These are phyloP conservation scores for Drosophila vallismaia DNA, from an alignment of 2,888 invertebrate genomes.

Conservation along the genomic window DNA sequence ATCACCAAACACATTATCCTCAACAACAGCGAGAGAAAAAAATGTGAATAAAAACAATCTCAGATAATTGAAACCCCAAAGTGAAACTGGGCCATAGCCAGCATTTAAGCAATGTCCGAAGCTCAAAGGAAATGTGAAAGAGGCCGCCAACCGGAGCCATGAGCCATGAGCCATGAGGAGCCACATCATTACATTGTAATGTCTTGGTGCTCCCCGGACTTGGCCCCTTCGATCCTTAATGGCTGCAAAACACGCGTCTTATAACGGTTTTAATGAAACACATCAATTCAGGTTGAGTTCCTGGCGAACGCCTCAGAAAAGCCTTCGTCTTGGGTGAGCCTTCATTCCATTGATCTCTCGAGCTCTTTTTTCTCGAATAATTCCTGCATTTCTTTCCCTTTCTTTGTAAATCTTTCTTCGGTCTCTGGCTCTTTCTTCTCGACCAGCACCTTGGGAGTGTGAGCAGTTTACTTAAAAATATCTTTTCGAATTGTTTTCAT, in stretches of 20 bases:
- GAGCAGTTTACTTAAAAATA: slow-evolving; percentile 57
- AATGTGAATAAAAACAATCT: slow-evolving; percentile 20
- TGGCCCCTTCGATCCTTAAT: slow-evolving; percentile 55
- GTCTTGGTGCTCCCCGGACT: slow-evolving; percentile 8
- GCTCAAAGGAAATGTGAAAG: slow-evolving; percentile 37
- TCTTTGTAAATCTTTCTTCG: slow-evolving; percentile 2
- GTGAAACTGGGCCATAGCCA: slow-evolving; percentile 35
- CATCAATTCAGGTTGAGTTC: slow-evolving; percentile 70
- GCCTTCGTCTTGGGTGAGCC: slow-evolving; percentile 60
- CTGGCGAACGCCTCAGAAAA: slow-evolving; percentile 31
- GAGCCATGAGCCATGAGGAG: slow-evolving; percentile 11
- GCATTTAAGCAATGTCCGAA: slow-evolving; percentile 39
- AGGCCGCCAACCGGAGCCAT: slow-evolving; percentile 5
- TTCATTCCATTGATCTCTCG: slow-evolving; percentile 32
- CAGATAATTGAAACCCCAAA: slow-evolving; percentile 38
- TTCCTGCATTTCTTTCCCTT: not conserved
- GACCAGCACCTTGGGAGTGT: slow-evolving; percentile 49
- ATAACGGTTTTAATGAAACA: slow-evolving; percentile 78
- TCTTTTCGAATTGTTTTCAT: slow-evolving; percentile 36
- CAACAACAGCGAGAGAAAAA: not conserved
- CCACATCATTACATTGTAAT: slow-evolving; percentile 67
- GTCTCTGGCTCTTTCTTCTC: too few species aligned
- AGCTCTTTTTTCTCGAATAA: not conserved
- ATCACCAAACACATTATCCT: too few species aligned
- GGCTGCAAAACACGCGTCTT: slow-evolving; percentile 69